Conservation (phyloP, 1,140 invertebrate genomes). For the Cotesia glomerata region DNA sequence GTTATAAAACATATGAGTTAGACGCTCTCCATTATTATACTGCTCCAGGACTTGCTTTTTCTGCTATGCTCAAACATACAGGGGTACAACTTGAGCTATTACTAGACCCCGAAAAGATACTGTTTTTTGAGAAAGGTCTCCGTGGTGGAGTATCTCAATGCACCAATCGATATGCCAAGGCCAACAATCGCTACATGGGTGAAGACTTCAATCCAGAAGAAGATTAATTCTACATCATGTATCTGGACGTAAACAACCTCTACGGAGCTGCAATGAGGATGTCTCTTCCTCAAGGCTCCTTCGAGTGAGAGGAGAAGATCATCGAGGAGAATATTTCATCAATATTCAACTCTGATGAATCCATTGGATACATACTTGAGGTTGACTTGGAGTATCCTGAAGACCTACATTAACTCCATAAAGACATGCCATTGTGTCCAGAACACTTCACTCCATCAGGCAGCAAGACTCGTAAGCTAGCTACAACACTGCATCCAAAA, state of each 20-base stretch:
- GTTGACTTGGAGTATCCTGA: conserved; percentile 11
- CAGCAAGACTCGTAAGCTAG: not conserved
- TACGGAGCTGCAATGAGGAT: conserved; percentile 53
- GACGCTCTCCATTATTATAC: conserved; percentile 46
- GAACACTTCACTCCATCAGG: conserved; percentile 38
- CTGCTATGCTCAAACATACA: conserved; percentile 50
- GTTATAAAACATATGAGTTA: too few species aligned
- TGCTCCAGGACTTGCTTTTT: conserved; percentile 50
- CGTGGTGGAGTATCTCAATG: conserved; percentile 38
- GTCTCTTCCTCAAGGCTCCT: too few species aligned
- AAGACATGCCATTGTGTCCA: not conserved
- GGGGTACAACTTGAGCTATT: conserved; percentile 36
- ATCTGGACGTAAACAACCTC: conserved; percentile 66
- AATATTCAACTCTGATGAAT: conserved; percentile 44
- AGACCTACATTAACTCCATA: conserved; percentile 2
- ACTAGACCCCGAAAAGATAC: too few species aligned
- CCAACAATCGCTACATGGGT: conserved; percentile 60
- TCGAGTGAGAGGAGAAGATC: too few species aligned
- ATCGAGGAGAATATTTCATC: too few species aligned
- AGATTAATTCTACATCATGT: conserved; percentile 52
- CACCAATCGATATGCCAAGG: conserved; percentile 50
- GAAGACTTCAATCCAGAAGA: conserved; percentile 52
- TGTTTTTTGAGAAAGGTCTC: too few species aligned
- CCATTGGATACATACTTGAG: conserved; percentile 57
- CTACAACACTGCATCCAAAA: not conserved